Base-by-base conservation (phyloP, 1,140 invertebrate genomes). In the Zaprionus capensis region DNA sequence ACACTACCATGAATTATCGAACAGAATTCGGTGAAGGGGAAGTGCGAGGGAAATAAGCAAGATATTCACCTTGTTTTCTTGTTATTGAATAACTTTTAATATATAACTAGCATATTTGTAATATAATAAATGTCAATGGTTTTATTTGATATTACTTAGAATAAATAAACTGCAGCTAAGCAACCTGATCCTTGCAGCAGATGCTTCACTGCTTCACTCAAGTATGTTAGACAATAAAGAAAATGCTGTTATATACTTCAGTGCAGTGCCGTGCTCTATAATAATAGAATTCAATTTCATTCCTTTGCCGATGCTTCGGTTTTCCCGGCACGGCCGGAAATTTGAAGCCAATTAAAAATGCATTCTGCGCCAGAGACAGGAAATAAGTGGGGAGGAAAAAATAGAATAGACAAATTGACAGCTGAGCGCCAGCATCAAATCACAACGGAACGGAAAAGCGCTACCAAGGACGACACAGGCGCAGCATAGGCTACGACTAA, bases 281-380 rank as follows among this genome's bases (percentile, higher is more conserved):
- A 82, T 75, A 75, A 75, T 80, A 80, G 82, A 81, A 87, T 76
- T 72, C 73, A 81, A 87, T 72, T 71, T 68, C 55, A 55, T 74
- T 71, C 57, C 51, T 65, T 61, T 62, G 34, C 26, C 57, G 66
- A 61, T 38, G 65, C 49, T 72, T 82, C 66, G 49, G 55, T 58
- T 83, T 31, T 63, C 75, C 66, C 53, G 74, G 34, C 67, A 67
- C 17, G 59, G 61, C 68, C 65, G 82, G 84, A 88, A 90, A 90
- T 90, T 84, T 69, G 81, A 88, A 82, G 73, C 85, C 85, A 90
- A 88, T 88, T 88, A 88, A 84, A 83, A 90, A 81, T 85, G 85
- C 73, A 85, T 81, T 81, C 74, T 75, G 72, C 68, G 82, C 64
- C 75, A 81, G 78, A 65, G 78, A 78, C 82, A 72, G 70, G 72